Conservation (phyloP, 2,113 vertebrate genomes). For the Taurulus bubalis region DNA sequence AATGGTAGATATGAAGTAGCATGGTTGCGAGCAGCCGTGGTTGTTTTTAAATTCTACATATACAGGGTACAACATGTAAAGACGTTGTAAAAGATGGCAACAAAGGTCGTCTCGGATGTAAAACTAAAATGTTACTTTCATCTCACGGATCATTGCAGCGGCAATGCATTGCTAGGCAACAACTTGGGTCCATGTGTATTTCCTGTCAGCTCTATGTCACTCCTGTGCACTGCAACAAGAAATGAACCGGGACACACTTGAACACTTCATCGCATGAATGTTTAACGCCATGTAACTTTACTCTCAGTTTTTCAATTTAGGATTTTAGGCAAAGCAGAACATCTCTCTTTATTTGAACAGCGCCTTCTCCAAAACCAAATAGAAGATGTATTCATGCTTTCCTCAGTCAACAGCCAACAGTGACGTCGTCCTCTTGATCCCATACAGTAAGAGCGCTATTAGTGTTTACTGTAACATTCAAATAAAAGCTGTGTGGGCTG, state of each 20-base stretch:
- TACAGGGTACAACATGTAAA: not conserved
- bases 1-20: not conserved
- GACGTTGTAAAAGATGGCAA: not conserved
- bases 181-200: not conserved
- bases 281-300: slow-evolving; percentile 7
- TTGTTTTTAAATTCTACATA: not conserved
- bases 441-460: slow-evolving; percentile 51
- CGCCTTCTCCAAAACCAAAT: slow-evolving; percentile 10
- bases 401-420: slow-evolving; percentile 25
- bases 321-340: not conserved
- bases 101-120: not conserved
- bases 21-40: not conserved
- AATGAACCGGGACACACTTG: too few species aligned
- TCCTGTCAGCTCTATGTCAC: not conserved
- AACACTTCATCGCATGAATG: not conserved
- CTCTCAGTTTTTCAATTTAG: not conserved
- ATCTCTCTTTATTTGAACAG: not conserved
- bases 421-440: slow-evolving; percentile 30
- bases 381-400: slow-evolving; percentile 11
- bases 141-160: not conserved
- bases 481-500: slow-evolving; percentile 56
- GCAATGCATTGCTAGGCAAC: not conserved
- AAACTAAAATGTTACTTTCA: not conserved
- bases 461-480: slow-evolving; percentile 50
- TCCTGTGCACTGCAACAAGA: too few species aligned